Conservation (phyloP, 2,888 invertebrate species). For the Metalampra italica region DNA sequence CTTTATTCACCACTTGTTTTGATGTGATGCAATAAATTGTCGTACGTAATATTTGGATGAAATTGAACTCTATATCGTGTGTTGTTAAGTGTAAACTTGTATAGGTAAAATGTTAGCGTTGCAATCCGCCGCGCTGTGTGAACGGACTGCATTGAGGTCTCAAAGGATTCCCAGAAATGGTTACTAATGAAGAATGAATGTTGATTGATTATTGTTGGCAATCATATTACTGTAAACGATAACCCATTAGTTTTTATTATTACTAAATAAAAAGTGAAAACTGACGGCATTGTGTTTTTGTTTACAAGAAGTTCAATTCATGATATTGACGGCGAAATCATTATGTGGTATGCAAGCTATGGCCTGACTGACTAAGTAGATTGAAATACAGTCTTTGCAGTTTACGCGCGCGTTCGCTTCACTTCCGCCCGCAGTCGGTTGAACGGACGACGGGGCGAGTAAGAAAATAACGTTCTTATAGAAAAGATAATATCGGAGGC, state of each 20-base stretch:
- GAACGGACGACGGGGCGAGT: slow-evolving; percentile 59
- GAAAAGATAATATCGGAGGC: slow-evolving; percentile 68
- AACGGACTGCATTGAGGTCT: slow-evolving; percentile 12
- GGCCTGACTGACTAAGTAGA: slow-evolving; percentile 12
- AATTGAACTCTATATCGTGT: not conserved
- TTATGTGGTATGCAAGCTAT: slow-evolving; percentile 12
- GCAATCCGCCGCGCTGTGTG: slow-evolving; percentile 8
- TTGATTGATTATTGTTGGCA: slow-evolving; percentile 15
- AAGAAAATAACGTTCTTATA: slow-evolving; percentile 71
- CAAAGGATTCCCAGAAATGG: slow-evolving; percentile 15
- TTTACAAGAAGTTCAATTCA: too few species aligned
- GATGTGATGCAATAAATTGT: too few species aligned
- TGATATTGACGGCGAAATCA: not conserved
- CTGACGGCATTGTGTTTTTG: not conserved
- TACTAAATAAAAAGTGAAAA: not conserved
- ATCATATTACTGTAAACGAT: slow-evolving; percentile 8
- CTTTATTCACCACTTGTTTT: too few species aligned
- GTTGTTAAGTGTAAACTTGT: not conserved
- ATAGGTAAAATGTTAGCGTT: not conserved
- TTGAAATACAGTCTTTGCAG: slow-evolving; percentile 41
- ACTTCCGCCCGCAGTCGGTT: slow-evolving; percentile 75
- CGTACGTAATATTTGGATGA: not conserved
- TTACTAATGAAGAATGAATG: slow-evolving; percentile 13
- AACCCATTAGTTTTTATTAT: not conserved
- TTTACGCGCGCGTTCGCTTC: slow-evolving; percentile 72